A percentile compares a stretch with the other conserved stretches of the same genome.
Conservation (phyloP, 2,113 vertebrate genomes). For the Lota lota region DNA sequence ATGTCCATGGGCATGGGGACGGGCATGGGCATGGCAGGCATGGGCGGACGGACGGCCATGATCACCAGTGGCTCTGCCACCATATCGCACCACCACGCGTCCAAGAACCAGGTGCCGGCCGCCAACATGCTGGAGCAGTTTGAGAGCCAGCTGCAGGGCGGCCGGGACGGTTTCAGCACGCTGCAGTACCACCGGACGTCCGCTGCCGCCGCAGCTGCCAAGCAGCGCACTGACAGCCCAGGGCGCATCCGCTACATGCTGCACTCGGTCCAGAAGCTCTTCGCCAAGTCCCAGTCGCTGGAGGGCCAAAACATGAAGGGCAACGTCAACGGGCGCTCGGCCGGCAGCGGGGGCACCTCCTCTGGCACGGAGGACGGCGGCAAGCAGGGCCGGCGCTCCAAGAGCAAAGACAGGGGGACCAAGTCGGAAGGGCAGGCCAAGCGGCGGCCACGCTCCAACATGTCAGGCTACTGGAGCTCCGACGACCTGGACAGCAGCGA, state of each 20-base stretch:
- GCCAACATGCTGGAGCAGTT: slow-evolving; percentile 89
- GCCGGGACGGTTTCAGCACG: slow-evolving; percentile 94
- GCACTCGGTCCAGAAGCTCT: slow-evolving; percentile 94
- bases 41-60: slow-evolving; percentile 72
- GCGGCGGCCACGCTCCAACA: slow-evolving; percentile 89
- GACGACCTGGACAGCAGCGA: slow-evolving; percentile 92
- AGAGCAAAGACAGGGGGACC: slow-evolving; percentile 91
- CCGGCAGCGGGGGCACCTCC: slow-evolving; percentile 59
- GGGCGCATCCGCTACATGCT: slow-evolving; percentile 96
- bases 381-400: slow-evolving; percentile 87
- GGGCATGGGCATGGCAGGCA: slow-evolving; percentile 53
- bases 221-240: slow-evolving; percentile 93
- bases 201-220: slow-evolving; percentile 68
- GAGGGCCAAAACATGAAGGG: slow-evolving; percentile 84
- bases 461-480: slow-evolving; percentile 98
- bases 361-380: slow-evolving; percentile 76
- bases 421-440: slow-evolving; percentile 88
- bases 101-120: slow-evolving; percentile 83
- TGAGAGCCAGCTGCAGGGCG: slow-evolving; percentile 91
- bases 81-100: slow-evolving; percentile 69
- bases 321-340: slow-evolving; percentile 82
- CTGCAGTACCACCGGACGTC: slow-evolving; percentile 90
- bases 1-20: slow-evolving; percentile 71
- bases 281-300: slow-evolving; percentile 87
- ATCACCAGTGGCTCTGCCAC: slow-evolving; percentile 78